These are phyloP conservation scores for Slavum lentiscoides DNA, from an alignment of 2,888 invertebrate genomes.

Conservation along the genomic window DNA sequence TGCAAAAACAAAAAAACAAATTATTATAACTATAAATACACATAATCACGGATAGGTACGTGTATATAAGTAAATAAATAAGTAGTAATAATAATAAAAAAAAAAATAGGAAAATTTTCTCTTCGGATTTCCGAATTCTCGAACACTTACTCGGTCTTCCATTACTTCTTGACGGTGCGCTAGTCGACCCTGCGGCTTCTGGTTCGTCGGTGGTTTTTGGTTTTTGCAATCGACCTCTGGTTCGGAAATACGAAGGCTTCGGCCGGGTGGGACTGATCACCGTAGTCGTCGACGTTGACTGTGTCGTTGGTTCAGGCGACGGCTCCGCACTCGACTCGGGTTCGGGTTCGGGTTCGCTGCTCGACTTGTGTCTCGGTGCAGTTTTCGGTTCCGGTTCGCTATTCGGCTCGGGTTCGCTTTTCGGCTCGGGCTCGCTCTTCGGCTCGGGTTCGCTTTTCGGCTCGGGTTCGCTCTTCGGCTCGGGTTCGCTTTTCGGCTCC, in stretches of 20 bases:
- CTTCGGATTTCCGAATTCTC: too few relatives aligned
- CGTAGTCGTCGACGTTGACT: slow-evolving; percentile 44
- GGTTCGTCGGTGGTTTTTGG: slow-evolving; percentile 56
- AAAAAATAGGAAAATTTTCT: too few relatives aligned
- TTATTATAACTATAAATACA: too few relatives aligned
- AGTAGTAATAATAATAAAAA: too few relatives aligned
- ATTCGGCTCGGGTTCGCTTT: slow-evolving; percentile 59
- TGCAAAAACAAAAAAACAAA: neutral
- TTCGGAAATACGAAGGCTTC: slow-evolving; percentile 54
- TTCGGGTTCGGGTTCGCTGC: slow-evolving; percentile 57
- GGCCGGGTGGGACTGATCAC: slow-evolving; percentile 39
- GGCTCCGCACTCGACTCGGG: slow-evolving; percentile 59
- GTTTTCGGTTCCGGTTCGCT: slow-evolving; percentile 58
- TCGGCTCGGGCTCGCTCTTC: slow-evolving; percentile 60
- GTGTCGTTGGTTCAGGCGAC: slow-evolving; percentile 59
- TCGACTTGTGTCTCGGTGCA: slow-evolving; percentile 58
- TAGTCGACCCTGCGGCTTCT: slow-evolving; percentile 56
- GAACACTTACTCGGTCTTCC: slow-evolving; percentile 31
- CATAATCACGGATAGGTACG: too few relatives aligned
- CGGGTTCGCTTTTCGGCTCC: slow-evolving; percentile 61
- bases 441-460: slow-evolving; percentile 60
- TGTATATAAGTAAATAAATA: too few relatives aligned
- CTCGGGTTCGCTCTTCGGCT: slow-evolving; percentile 60
- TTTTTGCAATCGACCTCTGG: slow-evolving; percentile 55
- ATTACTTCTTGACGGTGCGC: slow-evolving; percentile 48